These are phyloP conservation scores for Limnephilus marmoratus DNA, from an alignment of 2,888 invertebrate species.

Conservation along the genomic window DNA sequence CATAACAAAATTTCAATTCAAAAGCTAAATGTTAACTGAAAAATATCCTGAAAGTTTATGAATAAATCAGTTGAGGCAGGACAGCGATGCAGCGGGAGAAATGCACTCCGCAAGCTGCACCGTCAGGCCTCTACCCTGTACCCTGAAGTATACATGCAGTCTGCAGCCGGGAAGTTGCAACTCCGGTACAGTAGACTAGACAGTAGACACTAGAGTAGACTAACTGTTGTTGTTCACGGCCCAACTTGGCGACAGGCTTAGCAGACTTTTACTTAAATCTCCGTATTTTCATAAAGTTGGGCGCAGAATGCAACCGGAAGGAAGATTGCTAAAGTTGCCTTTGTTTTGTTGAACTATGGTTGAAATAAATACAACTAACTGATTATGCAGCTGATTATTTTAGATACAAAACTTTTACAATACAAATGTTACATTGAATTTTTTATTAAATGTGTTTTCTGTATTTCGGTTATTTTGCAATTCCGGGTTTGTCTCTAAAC, in stretches of 20 bases:
- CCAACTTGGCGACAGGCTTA: constrained; percentile 35
- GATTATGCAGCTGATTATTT: neutral
- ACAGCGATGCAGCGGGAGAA: constrained; percentile 12
- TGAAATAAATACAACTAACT: neutral
- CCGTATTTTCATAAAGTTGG: constrained; percentile 59
- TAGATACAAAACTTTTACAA: neutral
- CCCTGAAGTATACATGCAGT: neutral
- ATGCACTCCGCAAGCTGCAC: constrained; percentile 33
- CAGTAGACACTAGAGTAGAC: neutral
- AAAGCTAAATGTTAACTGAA: neutral
- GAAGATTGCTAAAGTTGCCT: constrained; percentile 40
- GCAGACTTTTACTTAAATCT: constrained; percentile 47
- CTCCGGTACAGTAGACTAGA: neutral
- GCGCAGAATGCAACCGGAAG: constrained; percentile 10
- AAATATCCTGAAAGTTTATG: constrained; percentile 16
- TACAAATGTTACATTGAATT: neutral
- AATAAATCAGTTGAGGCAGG: constrained; percentile 49
- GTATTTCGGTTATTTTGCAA: too few species aligned
- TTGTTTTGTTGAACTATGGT: neutral
- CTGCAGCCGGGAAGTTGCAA: neutral
- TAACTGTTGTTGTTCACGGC: constrained; percentile 46
- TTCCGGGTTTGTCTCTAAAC: too few species aligned
- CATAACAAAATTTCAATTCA: neutral
- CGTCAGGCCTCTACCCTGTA: neutral
- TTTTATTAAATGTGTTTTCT: neutral